A percentile compares a stretch with the other conserved stretches of the same genome.
phyloP scores from a whole-genome alignment of 2,888 invertebrate species.

The Scaptomyza reducta region DNA sequence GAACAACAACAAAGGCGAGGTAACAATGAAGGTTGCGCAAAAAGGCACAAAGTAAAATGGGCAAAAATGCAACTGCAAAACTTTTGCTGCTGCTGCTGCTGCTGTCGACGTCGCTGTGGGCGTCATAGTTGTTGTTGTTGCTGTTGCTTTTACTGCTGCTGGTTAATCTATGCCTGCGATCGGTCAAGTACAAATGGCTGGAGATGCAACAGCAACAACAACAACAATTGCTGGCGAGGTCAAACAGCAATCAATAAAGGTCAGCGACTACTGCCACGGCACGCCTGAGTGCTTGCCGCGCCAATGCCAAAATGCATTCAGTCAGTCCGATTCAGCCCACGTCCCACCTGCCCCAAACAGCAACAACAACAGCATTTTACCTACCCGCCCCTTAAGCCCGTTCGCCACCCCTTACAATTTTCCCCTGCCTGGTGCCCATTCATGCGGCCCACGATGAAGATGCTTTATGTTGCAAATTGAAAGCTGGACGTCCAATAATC shows the following conservation, averaged over 20 bases:
- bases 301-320: conserved; percentile 64
- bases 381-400: neutral
- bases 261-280: conserved; percentile 78
- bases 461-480: conserved; percentile 81
- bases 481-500: conserved; percentile 78
- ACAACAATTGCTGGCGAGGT: conserved; percentile 72
- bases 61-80: conserved; percentile 49
- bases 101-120: conserved; percentile 25
- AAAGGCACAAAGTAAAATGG: conserved; percentile 70
- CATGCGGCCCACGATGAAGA: conserved; percentile 81
- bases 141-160: conserved; percentile 30
- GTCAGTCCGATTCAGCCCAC: conserved; percentile 50
- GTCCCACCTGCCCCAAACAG: conserved; percentile 28
- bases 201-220: conserved; percentile 65
- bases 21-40: conserved; percentile 54
- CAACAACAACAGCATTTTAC: conserved; percentile 12
- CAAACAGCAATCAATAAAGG: conserved; percentile 84
- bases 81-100: conserved; percentile 14
- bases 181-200: conserved; percentile 77
- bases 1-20: conserved; percentile 37
- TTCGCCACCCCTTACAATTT: neutral
- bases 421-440: conserved; percentile 57
- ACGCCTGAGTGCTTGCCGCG: conserved; percentile 76
- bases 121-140: conserved; percentile 55
- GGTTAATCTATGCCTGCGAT: conserved; percentile 71